These are phyloP conservation scores for Drosophila equinoxialis DNA, from an alignment of 1,140 invertebrate genomes.

Conservation along the genomic window DNA sequence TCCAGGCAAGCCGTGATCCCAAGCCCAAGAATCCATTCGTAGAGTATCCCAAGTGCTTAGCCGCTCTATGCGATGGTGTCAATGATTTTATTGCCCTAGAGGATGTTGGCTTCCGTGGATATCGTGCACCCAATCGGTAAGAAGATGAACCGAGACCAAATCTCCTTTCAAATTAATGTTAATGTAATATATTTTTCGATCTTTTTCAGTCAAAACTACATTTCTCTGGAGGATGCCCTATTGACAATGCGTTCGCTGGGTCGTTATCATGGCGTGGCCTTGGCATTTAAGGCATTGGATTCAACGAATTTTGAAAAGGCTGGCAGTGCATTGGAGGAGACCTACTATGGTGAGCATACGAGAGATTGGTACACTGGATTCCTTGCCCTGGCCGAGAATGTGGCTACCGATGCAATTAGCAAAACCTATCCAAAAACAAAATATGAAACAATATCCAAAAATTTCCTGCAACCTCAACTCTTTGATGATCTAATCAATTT, in stretches of 20 bases:
- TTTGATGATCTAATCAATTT: constrained; percentile 79
- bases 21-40: constrained; percentile 84
- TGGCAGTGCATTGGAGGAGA: constrained; percentile 68
- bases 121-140: constrained; percentile 73
- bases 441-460: constrained; percentile 85
- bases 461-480: constrained; percentile 84
- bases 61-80: constrained; percentile 85
- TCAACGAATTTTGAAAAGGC: constrained; percentile 85
- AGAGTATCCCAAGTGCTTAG: constrained; percentile 85
- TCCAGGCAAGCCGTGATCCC: constrained; percentile 83
- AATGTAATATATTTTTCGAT: neutral
- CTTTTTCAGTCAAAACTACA: constrained; percentile 59
- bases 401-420: constrained; percentile 86
- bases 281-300: constrained; percentile 87
- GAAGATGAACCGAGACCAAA: constrained; percentile 13
- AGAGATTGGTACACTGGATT: constrained; percentile 87
- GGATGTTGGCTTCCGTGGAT: constrained; percentile 85
- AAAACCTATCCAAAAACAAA: constrained; percentile 86
- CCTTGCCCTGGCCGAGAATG: constrained; percentile 84
- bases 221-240: constrained; percentile 68
- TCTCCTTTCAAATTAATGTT: too few relatives aligned
- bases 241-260: constrained; percentile 86
- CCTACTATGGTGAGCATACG: constrained; percentile 85
- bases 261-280: constrained; percentile 87
- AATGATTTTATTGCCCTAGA: constrained; percentile 88